These are phyloP conservation scores for Nyctereutes procyonoides DNA, from an alignment of 2,113 vertebrate genomes.

Conservation along the genomic window DNA sequence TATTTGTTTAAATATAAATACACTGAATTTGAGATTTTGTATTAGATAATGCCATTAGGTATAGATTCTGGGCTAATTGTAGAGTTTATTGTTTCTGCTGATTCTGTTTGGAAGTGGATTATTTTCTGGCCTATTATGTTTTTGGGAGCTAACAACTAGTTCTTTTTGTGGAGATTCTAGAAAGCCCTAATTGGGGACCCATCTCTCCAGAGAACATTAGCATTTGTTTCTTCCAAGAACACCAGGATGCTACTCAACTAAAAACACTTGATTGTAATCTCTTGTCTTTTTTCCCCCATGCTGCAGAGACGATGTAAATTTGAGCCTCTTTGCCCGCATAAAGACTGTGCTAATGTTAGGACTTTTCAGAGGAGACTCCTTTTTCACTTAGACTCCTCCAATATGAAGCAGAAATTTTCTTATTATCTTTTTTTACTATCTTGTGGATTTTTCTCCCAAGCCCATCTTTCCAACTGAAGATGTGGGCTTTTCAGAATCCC, in stretches of 20 bases:
- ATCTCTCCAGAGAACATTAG: background rate
- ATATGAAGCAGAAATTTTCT: background rate
- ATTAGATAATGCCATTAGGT: background rate
- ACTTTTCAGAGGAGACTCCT: background rate
- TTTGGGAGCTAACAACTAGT: background rate
- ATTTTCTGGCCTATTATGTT: background rate
- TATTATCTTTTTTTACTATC: background rate
- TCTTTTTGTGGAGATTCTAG: background rate
- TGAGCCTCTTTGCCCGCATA: background rate
- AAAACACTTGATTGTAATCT: background rate
- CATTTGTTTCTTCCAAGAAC: background rate
- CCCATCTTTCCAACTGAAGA: background rate
- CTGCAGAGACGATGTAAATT: background rate
- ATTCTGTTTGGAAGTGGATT: background rate
- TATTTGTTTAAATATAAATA: background rate
- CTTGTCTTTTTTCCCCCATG: background rate
- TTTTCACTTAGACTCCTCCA: background rate
- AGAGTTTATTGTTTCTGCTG: background rate
- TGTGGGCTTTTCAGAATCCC: background rate
- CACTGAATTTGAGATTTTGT: background rate
- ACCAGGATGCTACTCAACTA: background rate
- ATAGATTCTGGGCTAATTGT: background rate
- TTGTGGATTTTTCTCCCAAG: background rate
- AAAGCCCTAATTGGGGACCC: background rate
- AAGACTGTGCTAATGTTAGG: background rate